A percentile compares a stretch with the other conserved stretches of the same genome.
Evolutionary conservation across 1,140 invertebrate species (phyloP).

Genomic region (Platyscapa corneri): DNA sequence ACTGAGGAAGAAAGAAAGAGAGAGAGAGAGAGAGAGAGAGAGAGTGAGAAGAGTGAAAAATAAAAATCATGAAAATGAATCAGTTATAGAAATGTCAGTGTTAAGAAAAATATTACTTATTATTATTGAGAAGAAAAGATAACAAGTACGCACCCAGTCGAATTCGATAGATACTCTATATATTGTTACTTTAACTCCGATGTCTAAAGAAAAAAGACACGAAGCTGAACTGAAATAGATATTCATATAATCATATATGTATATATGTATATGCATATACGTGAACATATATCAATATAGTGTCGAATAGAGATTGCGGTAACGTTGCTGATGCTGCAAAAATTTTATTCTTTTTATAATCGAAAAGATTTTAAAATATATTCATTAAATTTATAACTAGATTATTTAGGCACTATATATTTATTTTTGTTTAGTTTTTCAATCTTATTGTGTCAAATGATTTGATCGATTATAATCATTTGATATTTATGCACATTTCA

Average conservation of each 20-base stretch:
- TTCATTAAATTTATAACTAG: too few species aligned
- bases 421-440: too few species aligned
- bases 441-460: too few species aligned
- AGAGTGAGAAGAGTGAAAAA: background rate
- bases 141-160: conserved; percentile 45
- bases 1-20: conserved; percentile 5
- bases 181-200: background rate
- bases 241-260: too few species aligned
- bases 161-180: background rate
- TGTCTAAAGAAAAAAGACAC: too few species aligned
- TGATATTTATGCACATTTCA: too few species aligned
- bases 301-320: background rate
- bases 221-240: background rate
- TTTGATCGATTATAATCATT: too few species aligned
- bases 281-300: background rate
- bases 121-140: conserved; percentile 62
- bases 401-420: too few species aligned
- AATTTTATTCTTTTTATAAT: background rate
- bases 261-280: background rate
- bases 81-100: conserved; percentile 46
- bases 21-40: background rate
- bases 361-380: background rate
- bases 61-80: too few species aligned
- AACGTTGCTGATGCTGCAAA: background rate
- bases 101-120: conserved; percentile 62